Evolutionary conservation across 2,888 invertebrate genomes (phyloP).

Genomic region (Parnassius orleans): DNA sequence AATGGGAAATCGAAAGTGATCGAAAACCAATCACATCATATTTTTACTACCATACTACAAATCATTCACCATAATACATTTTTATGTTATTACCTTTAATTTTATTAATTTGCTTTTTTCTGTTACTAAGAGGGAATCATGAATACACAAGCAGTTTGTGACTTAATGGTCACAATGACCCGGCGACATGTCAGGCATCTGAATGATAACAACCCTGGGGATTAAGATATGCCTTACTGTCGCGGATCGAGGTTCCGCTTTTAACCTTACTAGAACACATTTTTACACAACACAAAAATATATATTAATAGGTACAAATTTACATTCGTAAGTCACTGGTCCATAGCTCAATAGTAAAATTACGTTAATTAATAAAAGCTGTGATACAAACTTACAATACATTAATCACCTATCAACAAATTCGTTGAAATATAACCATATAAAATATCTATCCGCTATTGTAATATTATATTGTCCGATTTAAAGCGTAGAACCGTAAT

Average conservation of each 20-base stretch:
- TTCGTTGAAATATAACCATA: slow-evolving; percentile 40
- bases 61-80: too few species aligned
- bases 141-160: too few species aligned
- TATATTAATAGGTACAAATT: slow-evolving; percentile 29
- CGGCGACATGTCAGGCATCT: too few species aligned
- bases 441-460: slow-evolving; percentile 34
- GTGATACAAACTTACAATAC: slow-evolving; percentile 37
- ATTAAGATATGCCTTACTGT: too few species aligned
- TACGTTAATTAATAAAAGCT: slow-evolving; percentile 53
- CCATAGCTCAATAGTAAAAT: slow-evolving; percentile 37
- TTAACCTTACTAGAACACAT: slow-evolving; percentile 18
- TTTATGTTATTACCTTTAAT: too few species aligned
- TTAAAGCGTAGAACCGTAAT: slow-evolving; percentile 78
- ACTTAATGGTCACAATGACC: too few species aligned
- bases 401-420: slow-evolving; percentile 47
- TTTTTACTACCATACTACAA: too few species aligned
- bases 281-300: slow-evolving; percentile 22
- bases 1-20: too few species aligned
- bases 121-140: too few species aligned
- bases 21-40: too few species aligned
- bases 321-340: slow-evolving; percentile 41
- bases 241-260: not conserved
- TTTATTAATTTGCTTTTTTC: too few species aligned
- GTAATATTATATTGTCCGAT: slow-evolving; percentile 57
- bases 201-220: too few species aligned